Percentiles rank a stretch among this genome's conserved stretches.
Conservation (phyloP, 1,140 invertebrate species). For the Bombyx mandarina region DNA sequence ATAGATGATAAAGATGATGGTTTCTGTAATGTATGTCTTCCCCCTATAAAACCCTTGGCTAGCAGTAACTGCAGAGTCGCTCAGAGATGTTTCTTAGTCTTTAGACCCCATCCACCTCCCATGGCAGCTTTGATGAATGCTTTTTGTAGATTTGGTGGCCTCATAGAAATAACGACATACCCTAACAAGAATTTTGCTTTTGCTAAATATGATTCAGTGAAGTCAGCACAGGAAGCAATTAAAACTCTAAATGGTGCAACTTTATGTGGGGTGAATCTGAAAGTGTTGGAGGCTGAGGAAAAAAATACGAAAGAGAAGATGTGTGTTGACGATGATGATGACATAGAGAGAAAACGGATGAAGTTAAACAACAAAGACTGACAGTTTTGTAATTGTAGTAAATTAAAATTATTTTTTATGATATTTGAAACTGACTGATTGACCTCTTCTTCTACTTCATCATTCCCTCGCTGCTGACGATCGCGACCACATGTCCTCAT, state of each 20-base stretch:
- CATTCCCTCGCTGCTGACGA: no score
- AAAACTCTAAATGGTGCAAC: conserved; percentile 83
- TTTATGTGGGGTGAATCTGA: conserved; percentile 84
- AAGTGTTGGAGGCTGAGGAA: conserved; percentile 93
- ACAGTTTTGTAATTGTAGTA: no score
- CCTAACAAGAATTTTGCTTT: conserved; percentile 93
- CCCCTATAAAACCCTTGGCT: conserved; percentile 79
- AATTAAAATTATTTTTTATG: no score
- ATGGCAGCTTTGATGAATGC: conserved; percentile 87
- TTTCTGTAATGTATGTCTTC: conserved; percentile 76
- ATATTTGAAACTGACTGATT: no score
- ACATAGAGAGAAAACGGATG: conserved; percentile 42
- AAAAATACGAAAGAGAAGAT: conserved; percentile 32
- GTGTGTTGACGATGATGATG: conserved; percentile 28
- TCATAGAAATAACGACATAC: conserved; percentile 92
- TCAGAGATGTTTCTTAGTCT: conserved; percentile 78
- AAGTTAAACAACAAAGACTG: conserved; percentile 31
- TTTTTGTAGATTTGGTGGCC: conserved; percentile 92
- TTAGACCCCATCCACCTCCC: conserved; percentile 84
- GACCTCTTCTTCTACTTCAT: no score
- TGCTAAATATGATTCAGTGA: conserved; percentile 86
- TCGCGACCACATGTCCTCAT: no score
- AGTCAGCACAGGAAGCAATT: conserved; percentile 85
- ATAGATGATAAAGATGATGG: conserved; percentile 7
- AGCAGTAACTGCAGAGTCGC: conserved; percentile 56